Percentiles rank a stretch among this genome's conserved stretches.
These are phyloP conservation scores for Cremastinae sp. DNA, from an alignment of 2,888 invertebrate species.

Conservation along the genomic window DNA sequence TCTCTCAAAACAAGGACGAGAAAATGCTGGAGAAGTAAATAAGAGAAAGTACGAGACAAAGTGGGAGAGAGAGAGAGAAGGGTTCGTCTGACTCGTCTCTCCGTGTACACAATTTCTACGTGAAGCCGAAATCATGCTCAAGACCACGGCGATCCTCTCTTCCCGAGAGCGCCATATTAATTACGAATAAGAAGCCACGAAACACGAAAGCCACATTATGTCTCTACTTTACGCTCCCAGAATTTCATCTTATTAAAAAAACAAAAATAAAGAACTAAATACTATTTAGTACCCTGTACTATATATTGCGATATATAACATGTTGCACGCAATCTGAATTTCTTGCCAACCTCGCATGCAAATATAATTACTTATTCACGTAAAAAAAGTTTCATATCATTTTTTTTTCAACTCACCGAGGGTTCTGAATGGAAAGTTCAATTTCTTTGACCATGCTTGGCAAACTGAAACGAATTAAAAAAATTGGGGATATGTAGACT, in stretches of 20 bases:
- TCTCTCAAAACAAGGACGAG: too few relatives aligned
- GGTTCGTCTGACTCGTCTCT: neutral
- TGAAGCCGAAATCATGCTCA: constrained; percentile 31
- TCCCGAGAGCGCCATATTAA: constrained; percentile 63
- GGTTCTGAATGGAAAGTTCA: too few relatives aligned
- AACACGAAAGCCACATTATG: constrained; percentile 69
- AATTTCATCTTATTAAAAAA: constrained; percentile 64
- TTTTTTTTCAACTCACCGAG: too few relatives aligned
- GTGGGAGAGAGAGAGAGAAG: too few relatives aligned
- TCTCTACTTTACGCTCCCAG: constrained; percentile 58
- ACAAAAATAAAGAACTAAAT: too few relatives aligned
- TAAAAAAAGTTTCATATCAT: too few relatives aligned
- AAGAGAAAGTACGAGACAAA: too few relatives aligned
- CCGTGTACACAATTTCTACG: neutral
- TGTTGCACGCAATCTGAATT: constrained; percentile 2
- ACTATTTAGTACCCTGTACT: constrained; percentile 58
- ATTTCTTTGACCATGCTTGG: too few relatives aligned
- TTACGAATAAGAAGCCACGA: constrained; percentile 66
- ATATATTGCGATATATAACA: constrained; percentile 32
- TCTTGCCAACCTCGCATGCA: neutral
- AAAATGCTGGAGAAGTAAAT: too few relatives aligned
- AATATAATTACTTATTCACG: too few relatives aligned
- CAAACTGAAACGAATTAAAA: too few relatives aligned
- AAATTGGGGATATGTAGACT: too few relatives aligned
- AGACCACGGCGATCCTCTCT: constrained; percentile 24